Percentiles rank a stretch among this genome's conserved stretches.
These are phyloP conservation scores for Mallotus villosus DNA, from an alignment of 2,797 vertebrate species.

Conservation along the genomic window DNA sequence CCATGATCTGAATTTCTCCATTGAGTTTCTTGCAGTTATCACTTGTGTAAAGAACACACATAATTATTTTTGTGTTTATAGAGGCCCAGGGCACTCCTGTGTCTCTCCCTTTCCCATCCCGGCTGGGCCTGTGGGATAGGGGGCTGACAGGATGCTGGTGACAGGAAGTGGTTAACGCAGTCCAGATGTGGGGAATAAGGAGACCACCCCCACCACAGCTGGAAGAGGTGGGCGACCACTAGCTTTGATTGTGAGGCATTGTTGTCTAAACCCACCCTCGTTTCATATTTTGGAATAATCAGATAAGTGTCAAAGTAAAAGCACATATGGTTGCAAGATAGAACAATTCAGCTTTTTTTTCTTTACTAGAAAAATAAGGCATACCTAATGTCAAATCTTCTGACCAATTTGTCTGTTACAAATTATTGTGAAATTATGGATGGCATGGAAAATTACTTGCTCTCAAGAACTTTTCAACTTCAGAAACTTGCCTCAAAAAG, in stretches of 20 bases:
- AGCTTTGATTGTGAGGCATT: slow-evolving; percentile 32
- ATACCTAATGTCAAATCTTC: too few species aligned
- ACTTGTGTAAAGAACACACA: not conserved
- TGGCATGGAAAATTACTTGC: too few species aligned
- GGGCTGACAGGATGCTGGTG: slow-evolving; percentile 68
- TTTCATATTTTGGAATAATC: not conserved
- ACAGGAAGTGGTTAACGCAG: slow-evolving; percentile 77
- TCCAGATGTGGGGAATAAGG: slow-evolving; percentile 74
- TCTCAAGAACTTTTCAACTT: too few species aligned
- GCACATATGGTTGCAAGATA: not conserved
- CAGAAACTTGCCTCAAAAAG: not conserved
- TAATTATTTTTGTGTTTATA: slow-evolving; percentile 34
- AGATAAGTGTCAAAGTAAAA: not conserved
- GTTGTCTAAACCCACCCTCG: slow-evolving; percentile 1
- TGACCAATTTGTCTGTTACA: too few species aligned
- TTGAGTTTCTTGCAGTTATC: not conserved
- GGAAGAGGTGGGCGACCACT: slow-evolving; percentile 45
- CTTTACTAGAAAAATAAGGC: too few species aligned
- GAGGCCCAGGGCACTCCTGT: slow-evolving; percentile 35
- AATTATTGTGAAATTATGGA: too few species aligned
- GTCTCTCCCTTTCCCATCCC: slow-evolving; percentile 30
- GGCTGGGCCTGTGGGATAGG: slow-evolving; percentile 33
- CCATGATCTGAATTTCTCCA: not conserved
- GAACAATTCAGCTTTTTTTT: not conserved
- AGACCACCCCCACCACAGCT: slow-evolving; percentile 60